Percentiles rank a stretch among this genome's conserved stretches.
These are phyloP conservation scores for Plemyria rubiginata DNA, from an alignment of 2,888 invertebrate genomes.

Conservation along the genomic window DNA sequence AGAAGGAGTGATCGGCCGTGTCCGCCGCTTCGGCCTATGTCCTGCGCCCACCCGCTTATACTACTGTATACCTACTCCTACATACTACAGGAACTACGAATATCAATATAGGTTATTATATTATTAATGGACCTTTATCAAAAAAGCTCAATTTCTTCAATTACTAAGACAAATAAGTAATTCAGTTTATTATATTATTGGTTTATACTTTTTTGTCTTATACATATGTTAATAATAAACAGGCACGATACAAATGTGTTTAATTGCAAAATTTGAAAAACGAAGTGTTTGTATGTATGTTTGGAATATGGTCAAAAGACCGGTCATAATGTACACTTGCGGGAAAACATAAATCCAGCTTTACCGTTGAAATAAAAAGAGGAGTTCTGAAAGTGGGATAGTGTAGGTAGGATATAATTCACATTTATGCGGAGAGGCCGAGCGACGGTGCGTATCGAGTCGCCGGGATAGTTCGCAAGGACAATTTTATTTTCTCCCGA, in stretches of 20 bases:
- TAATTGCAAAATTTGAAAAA: not conserved
- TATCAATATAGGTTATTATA: not conserved
- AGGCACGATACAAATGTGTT: not conserved
- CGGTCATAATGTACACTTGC: conserved; percentile 65
- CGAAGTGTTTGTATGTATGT: conserved; percentile 2
- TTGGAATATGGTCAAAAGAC: conserved; percentile 45
- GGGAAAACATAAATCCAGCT: conserved; percentile 72
- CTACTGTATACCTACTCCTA: not conserved
- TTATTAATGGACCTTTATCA: too few species aligned
- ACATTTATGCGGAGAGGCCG: conserved; percentile 76
- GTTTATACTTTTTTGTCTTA: too few species aligned
- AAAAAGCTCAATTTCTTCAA: too few species aligned
- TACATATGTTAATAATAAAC: too few species aligned
- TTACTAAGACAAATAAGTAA: too few species aligned
- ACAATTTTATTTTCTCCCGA: conserved; percentile 76
- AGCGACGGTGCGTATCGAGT: conserved; percentile 78
- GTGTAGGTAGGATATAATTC: conserved; percentile 80
- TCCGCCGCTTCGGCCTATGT: conserved; percentile 49
- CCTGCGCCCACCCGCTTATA: conserved; percentile 36
- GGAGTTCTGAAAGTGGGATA: conserved; percentile 77
- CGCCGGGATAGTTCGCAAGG: conserved; percentile 80
- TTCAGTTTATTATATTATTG: too few species aligned
- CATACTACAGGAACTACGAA: not conserved
- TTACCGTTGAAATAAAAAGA: conserved; percentile 78
- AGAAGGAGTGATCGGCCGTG: conserved; percentile 81